Percentiles rank a stretch among this genome's conserved stretches.
These are phyloP conservation scores for Trichopoda pennipes DNA, from an alignment of 2,888 invertebrate species.

Conservation along the genomic window DNA sequence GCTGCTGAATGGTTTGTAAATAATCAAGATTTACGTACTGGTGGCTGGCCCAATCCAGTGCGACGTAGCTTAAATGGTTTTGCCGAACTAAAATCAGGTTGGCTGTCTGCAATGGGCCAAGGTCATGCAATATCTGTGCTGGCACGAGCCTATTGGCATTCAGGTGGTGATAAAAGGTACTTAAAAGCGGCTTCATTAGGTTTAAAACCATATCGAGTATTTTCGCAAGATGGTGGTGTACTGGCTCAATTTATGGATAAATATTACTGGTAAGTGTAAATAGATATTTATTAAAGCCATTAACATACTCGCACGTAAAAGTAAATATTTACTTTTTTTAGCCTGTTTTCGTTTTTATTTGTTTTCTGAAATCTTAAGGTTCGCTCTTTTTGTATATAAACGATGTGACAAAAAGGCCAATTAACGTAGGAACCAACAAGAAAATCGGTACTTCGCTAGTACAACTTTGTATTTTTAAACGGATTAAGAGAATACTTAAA, in stretches of 20 bases:
- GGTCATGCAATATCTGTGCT: slow-evolving; percentile 98
- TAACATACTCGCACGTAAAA: background rate
- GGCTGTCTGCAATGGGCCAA: slow-evolving; percentile 99
- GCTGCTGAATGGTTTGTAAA: slow-evolving; percentile 96
- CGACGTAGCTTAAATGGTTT: slow-evolving; percentile 88
- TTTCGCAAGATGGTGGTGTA: slow-evolving; percentile 90
- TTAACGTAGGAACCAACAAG: no score
- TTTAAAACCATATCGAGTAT: slow-evolving; percentile 88
- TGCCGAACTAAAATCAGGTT: slow-evolving; percentile 90
- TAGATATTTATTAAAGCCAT: background rate
- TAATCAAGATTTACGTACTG: slow-evolving; percentile 90
- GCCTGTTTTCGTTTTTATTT: no score
- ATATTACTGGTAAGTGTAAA: slow-evolving; percentile 88
- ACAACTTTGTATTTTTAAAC: no score
- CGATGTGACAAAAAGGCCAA: no score
- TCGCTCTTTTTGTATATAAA: no score
- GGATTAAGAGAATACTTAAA: no score
- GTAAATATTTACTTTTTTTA: no score
- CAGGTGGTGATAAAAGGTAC: slow-evolving; percentile 88
- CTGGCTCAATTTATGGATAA: slow-evolving; percentile 91
- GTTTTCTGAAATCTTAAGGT: no score
- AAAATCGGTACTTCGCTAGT: no score
- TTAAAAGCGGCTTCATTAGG: slow-evolving; percentile 91
- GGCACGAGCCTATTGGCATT: slow-evolving; percentile 92
- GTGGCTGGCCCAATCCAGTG: slow-evolving; percentile 97